A percentile compares a stretch with the other conserved stretches of the same genome.
phyloP scores from a whole-genome alignment of 2,113 vertebrate species.

The Pardalotus punctatus region DNA sequence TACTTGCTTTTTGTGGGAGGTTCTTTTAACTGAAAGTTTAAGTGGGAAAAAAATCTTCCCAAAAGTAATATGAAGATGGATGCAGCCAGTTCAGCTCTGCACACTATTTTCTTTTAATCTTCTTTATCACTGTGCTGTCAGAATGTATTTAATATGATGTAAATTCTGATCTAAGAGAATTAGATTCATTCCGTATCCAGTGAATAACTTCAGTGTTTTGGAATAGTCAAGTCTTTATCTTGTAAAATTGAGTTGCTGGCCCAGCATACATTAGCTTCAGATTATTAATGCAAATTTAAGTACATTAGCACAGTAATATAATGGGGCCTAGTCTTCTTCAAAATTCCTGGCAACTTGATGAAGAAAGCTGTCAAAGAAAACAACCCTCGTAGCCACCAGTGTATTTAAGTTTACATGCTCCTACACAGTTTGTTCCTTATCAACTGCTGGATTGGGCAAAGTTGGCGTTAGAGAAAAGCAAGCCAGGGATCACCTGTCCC shows the following conservation, averaged over 20 bases:
- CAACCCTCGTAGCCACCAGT: background rate
- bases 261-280: background rate
- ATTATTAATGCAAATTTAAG: background rate
- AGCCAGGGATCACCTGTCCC: background rate
- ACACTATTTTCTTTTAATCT: background rate
- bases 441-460: rapidly evolving
- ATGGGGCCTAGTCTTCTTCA: background rate
- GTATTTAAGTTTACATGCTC: background rate
- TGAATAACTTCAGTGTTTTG: background rate
- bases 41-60: background rate
- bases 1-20: background rate
- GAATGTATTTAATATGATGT: constrained; percentile 1
- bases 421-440: background rate
- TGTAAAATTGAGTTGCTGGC: constrained; percentile 1
- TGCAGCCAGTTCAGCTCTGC: background rate
- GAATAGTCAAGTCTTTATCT: background rate
- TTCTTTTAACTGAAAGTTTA: background rate
- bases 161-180: constrained; percentile 9
- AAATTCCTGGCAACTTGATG: background rate
- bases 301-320: background rate
- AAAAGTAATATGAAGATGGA: background rate
- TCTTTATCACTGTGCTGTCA: background rate
- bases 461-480: background rate
- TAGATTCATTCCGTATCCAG: background rate
- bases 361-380: background rate